Base-by-base conservation (phyloP, 2,888 invertebrate genomes). In the Leucania comma region DNA sequence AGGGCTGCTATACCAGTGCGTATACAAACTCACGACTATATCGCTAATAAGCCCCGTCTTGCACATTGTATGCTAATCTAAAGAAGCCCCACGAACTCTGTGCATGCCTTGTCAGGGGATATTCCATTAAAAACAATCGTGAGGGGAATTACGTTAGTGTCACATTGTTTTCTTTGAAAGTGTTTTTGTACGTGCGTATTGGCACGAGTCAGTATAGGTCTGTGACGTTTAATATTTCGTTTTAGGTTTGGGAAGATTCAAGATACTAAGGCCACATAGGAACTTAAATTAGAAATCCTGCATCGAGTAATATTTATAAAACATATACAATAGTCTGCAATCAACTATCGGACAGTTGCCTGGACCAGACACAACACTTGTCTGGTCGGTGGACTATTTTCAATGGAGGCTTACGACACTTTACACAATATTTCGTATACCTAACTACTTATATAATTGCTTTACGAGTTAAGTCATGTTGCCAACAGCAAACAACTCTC, bases 21-120 rank as follows among this genome's bases (percentile, higher is more conserved):
- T 17, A 29, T 14, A 35, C n/a, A 38, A 56, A n/a, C 57, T 22
- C 9, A 65, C 48, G 38, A 22, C 24, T 32, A 17, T 46, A 58
- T 46, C 6, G 2, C 53, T 9, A 63, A 60, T 65, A 32, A 54
- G 62, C 26, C 48, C 24, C 22, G 48, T 46, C 38, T 51, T 17
- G 26, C 12, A 71, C 77, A 81, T 81, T 81, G 83, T 83, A 81
- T 81, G 81, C 51, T 83, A 81, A 81, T 81, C 68, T 62, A 1
- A 14, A 8, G 66, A 78, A 78, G 72, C 78, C 78, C 71, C 62
- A 63, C 58, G 48, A 78, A 81, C 42, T 60, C 26, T 74, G 29
- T n/a, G 50, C 32, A 53, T 6, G 42, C 46, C 3, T 42, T 63
- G 50, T 57, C 35, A 38, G 38, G 63, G 48, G 50, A 79, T 80